Conservation (phyloP, 2,113 vertebrate genomes). For the Oenanthe oenanthe region DNA sequence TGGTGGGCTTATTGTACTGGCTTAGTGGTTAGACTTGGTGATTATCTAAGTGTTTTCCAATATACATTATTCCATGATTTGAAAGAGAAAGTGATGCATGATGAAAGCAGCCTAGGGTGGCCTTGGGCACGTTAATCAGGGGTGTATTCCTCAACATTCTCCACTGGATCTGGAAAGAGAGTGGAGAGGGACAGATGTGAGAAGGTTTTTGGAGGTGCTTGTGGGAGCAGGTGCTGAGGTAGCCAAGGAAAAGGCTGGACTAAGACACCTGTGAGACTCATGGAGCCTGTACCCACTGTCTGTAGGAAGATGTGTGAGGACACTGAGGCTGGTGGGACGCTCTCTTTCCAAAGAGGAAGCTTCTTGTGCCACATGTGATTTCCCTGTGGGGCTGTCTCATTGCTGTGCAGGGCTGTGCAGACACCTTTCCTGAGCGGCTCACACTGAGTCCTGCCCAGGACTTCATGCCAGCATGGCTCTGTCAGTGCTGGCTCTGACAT, state of each 20-base stretch:
- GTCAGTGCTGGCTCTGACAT: neutral
- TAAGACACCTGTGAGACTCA: neutral
- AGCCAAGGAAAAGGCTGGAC: neutral
- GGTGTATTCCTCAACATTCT: neutral
- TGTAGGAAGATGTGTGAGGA: neutral
- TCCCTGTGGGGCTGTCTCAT: neutral
- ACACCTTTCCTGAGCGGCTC: accelerated
- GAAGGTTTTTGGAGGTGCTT: neutral
- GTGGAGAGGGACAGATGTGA: neutral
- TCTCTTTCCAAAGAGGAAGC: conserved; percentile 29
- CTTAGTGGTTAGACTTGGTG: neutral
- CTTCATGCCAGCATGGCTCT: neutral
- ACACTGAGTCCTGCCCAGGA: accelerated
- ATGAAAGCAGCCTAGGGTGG: neutral
- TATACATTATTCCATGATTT: neutral
- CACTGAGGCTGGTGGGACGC: accelerated
- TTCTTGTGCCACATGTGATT: neutral
- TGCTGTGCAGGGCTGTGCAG: neutral
- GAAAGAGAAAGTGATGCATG: neutral
- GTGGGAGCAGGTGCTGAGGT: neutral
- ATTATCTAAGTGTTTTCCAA: neutral
- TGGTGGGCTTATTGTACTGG: neutral
- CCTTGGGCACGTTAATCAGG: neutral
- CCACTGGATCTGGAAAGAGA: neutral
- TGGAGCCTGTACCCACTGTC: accelerated